Evolutionary conservation across 2,797 vertebrate genomes (phyloP), one percentile per base, ranked within the genome.

Genomic region (Arrhamphus sclerolepis): DNA sequence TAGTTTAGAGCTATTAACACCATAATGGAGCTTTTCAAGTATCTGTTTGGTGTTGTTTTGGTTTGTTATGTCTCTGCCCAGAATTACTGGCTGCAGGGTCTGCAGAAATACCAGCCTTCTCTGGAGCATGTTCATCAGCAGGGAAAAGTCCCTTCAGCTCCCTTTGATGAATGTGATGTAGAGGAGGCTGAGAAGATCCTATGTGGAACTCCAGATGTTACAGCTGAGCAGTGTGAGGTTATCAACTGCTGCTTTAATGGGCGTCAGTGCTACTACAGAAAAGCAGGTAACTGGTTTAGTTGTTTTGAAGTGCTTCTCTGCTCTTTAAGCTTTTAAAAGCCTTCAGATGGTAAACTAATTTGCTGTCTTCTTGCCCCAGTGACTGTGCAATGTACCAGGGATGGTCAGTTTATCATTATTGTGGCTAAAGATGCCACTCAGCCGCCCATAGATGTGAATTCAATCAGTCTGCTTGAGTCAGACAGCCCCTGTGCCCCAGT

Each of bases 341-440:
- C 13, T 0, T 14, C 13, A 38, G 29, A 31, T 10, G n/a, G n/a
- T n/a, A n/a, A 31, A 31, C 34, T 38, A 2, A 38, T 1, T 6
- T 13, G 0, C 17, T 22, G n/a, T 18, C 5, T 51, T 24, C 5
- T 56, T 47, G 9, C 22, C n/a, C 16, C 74, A 92, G 92, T 93
- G 70, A 94, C 91, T 29, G 78, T 92, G 40, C 92, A 91, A 82
- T 93, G 91, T 56, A 93, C 88, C 62, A 89, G 64, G 29, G 89
- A 94, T 57, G 93, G 90, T 6, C 90, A 91, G 84, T 91, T 93
- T 85, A 81, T 93, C 60, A 69, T 93, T 54, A 89, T 93, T 2
- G 81, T 93, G 21, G 81, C 92, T 58, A 78, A 76, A 65, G 89
- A 89, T 1, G 54, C 83, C 55, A 92, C 91, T 17, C 1, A 70